Conservation (phyloP, 2,888 invertebrate genomes). For the Nomada flava region DNA sequence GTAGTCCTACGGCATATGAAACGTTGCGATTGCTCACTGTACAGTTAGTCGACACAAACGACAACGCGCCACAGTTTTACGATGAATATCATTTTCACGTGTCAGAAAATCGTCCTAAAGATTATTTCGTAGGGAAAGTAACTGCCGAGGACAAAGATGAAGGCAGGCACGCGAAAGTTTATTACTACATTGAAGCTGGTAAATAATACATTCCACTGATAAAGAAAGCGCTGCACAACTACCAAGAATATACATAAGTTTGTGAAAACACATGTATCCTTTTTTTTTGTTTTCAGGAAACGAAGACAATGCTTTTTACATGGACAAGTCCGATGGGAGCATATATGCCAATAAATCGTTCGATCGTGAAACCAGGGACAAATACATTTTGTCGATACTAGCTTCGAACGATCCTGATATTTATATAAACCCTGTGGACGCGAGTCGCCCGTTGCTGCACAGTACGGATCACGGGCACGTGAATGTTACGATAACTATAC, state of each 20-base stretch:
- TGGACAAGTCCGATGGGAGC: slow-evolving; percentile 92
- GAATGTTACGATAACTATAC: slow-evolving; percentile 89
- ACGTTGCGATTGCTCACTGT: slow-evolving; percentile 91
- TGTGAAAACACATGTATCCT: not conserved
- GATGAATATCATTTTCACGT: slow-evolving; percentile 89
- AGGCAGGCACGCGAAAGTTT: slow-evolving; percentile 92
- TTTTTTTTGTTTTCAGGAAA: slow-evolving; percentile 86
- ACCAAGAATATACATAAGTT: not conserved
- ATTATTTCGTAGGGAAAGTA: slow-evolving; percentile 87
- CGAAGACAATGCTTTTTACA: slow-evolving; percentile 90
- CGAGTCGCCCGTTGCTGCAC: slow-evolving; percentile 66
- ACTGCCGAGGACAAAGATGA: slow-evolving; percentile 91
- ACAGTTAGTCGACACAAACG: slow-evolving; percentile 91
- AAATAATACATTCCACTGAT: slow-evolving; percentile 36
- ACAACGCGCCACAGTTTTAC: slow-evolving; percentile 92
- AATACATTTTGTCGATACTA: slow-evolving; percentile 91
- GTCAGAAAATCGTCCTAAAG: slow-evolving; percentile 87
- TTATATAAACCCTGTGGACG: slow-evolving; percentile 85
- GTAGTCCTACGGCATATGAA: slow-evolving; percentile 92
- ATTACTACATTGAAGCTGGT: slow-evolving; percentile 90
- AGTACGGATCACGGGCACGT: slow-evolving; percentile 89
- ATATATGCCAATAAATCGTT: slow-evolving; percentile 92
- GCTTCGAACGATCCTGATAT: slow-evolving; percentile 94
- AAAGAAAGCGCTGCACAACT: not conserved
- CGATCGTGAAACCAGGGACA: slow-evolving; percentile 91